Evolutionary conservation across 2,797 vertebrate genomes (phyloP).

Genomic region (Rhynchotus rufescens): DNA sequence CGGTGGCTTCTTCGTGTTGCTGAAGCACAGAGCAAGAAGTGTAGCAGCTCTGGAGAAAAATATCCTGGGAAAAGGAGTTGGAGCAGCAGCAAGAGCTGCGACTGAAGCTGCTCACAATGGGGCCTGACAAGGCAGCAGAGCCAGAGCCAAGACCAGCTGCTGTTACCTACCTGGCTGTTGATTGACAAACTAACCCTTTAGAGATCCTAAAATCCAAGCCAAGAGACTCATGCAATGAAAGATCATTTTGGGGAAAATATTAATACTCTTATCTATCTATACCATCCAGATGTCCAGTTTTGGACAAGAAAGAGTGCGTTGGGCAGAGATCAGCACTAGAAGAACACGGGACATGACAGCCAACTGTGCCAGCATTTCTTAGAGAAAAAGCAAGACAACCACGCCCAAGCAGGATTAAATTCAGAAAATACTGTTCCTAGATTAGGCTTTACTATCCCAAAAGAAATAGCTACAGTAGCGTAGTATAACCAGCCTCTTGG

Average conservation of each 20-base stretch:
- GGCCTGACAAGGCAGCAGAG: not conserved
- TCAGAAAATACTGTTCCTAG: not conserved
- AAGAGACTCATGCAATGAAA: not conserved
- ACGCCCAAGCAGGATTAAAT: not conserved
- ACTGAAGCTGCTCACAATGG: not conserved
- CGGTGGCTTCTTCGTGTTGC: not conserved
- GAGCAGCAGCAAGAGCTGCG: not conserved
- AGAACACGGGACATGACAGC: not conserved
- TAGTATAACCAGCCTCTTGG: not conserved
- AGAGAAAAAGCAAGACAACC: not conserved
- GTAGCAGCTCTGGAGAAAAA: not conserved
- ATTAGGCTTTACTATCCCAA: not conserved
- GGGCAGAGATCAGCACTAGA: not conserved
- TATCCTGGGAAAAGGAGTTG: not conserved
- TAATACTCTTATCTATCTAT: not conserved
- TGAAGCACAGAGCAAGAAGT: not conserved
- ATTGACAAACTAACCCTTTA: not conserved
- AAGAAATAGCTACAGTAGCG: not conserved
- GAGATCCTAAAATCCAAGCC: not conserved
- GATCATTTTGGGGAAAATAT: not conserved
- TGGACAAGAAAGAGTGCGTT: not conserved
- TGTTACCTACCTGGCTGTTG: not conserved
- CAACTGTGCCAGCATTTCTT: not conserved
- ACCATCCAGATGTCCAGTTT: not conserved
- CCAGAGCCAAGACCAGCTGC: accelerated